A percentile compares a stretch with the other conserved stretches of the same genome.
phyloP scores from a whole-genome alignment of 2,888 invertebrate species.

The Caenorhabditis panamensis region DNA sequence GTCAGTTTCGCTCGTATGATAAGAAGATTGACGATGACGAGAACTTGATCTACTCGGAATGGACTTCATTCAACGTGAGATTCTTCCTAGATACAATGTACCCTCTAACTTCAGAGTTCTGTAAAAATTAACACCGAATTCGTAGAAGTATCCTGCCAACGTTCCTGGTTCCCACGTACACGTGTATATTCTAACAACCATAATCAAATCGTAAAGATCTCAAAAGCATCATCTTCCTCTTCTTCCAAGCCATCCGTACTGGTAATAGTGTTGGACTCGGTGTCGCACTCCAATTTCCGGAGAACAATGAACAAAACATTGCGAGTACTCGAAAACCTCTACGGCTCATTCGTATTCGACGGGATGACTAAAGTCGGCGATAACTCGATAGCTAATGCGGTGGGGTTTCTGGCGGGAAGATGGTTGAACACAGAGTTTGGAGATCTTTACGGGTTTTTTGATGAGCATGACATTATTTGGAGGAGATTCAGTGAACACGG shows the following conservation, averaged over 20 bases:
- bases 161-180: constrained; percentile 59
- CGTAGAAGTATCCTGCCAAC: constrained; percentile 70
- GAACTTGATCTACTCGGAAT: constrained; percentile 64
- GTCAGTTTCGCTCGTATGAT: constrained; percentile 74
- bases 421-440: constrained; percentile 61
- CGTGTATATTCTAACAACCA: constrained; percentile 75
- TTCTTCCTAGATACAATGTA: not conserved
- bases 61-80: constrained; percentile 69
- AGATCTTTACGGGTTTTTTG: constrained; percentile 75
- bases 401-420: constrained; percentile 81
- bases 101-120: constrained; percentile 59
- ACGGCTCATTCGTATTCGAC: constrained; percentile 61
- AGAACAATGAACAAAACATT: constrained; percentile 61
- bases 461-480: constrained; percentile 82
- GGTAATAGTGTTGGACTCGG: constrained; percentile 82
- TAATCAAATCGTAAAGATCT: constrained; percentile 60
- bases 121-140: constrained; percentile 70
- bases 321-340: constrained; percentile 54
- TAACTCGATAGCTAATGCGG: constrained; percentile 82
- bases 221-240: not conserved
- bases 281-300: constrained; percentile 82
- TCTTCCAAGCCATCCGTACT: constrained; percentile 73
- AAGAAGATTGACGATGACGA: constrained; percentile 68
- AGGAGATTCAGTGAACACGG: constrained; percentile 78
- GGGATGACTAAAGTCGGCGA: constrained; percentile 83